Conservation (phyloP, 2,113 vertebrate genomes). For the Nothoprocta pentlandii region DNA sequence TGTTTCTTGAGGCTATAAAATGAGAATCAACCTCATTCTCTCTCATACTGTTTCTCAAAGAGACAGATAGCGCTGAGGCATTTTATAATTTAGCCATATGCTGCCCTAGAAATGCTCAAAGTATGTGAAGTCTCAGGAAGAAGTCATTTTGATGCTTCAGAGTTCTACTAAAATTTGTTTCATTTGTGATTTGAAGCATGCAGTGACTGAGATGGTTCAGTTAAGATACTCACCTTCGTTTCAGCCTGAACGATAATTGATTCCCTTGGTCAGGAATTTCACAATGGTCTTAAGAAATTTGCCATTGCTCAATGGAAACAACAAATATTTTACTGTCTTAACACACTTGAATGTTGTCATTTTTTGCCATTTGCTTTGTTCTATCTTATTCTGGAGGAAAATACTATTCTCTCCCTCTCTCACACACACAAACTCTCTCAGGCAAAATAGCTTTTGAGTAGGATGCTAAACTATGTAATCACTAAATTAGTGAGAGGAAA, state of each 20-base stretch:
- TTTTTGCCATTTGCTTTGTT: neutral
- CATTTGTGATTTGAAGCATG: neutral
- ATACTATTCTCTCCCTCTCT: neutral
- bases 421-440: neutral
- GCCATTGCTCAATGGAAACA: neutral
- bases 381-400: neutral
- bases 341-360: neutral
- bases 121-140: neutral
- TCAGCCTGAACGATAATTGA: neutral
- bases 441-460: neutral
- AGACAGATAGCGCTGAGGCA: neutral
- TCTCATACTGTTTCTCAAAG: neutral
- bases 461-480: neutral
- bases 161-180: neutral
- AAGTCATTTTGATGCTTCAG: neutral
- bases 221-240: neutral
- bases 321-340: neutral
- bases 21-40: neutral
- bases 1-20: neutral
- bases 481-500: neutral
- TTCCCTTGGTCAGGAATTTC: neutral
- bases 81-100: neutral
- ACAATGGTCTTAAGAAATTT: neutral
- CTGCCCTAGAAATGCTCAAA: neutral
- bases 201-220: neutral